Evolutionary conservation across 2,113 vertebrate genomes (phyloP), one percentile per base, ranked within the genome.

Genomic region (Gasterosteus nipponicus): DNA sequence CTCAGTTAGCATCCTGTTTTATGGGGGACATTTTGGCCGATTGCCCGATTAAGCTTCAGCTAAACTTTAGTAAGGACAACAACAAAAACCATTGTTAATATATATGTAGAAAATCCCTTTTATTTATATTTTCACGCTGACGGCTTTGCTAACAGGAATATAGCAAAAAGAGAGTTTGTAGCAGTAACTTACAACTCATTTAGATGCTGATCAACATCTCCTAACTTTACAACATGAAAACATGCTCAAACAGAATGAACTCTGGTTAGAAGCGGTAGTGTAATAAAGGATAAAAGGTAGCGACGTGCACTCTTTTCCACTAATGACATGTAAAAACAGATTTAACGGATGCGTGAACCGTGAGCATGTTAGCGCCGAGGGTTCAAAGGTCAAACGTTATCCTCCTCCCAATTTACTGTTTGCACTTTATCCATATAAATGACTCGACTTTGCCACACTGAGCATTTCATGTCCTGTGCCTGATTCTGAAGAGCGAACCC

Each of bases 41-140:
- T 35, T 57, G 66, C 44, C 56, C 16, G 42, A 54, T 19, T 46
- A 26, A 26, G 22, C 22, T 26, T 26, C 39, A 56, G 10, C 44
- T 10, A 9, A 10, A 46, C 44, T 19, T 54, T 38, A 81, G 47
- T 22, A 26, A 16, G 8, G 7, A 71, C 63, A 53, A 71, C 35
- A 33, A 10, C 63, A 61, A 67, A 68, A 60, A 63, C 1, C 1
- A 10, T 19, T 8, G 41, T 57, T 57, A 75, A 69, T 44, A 68
- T 44, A 68, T 75, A 81, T 83, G 54, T 85, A 82, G 68, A 87
- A 46, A 60, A 44, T 46, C 72, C 65, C 35, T 62, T 10, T 11
- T 35, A 31, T 74, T 62, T 7, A 22, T 29, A 26, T 74, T 33
- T 65, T 35, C 15, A 64, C 38, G 14, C 38, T 8, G 11, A 22